Percentiles rank a stretch among this genome's conserved stretches.
These are phyloP conservation scores for Lasioglossum marginatum DNA, from an alignment of 2,888 invertebrate species.

Conservation along the genomic window DNA sequence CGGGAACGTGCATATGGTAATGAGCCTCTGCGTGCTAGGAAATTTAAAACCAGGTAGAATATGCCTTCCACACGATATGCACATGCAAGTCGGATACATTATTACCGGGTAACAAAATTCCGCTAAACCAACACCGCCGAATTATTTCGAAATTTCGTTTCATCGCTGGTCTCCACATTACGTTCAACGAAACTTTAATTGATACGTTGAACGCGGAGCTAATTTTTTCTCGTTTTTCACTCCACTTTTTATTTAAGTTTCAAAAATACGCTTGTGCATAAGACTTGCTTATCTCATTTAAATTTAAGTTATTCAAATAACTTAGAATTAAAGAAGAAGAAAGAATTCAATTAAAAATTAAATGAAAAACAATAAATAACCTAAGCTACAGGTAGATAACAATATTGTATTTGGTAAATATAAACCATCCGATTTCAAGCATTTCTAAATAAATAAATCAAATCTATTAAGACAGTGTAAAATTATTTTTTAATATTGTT, in stretches of 20 bases:
- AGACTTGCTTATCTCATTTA: not conserved
- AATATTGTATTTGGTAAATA: not conserved
- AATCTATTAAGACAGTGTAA: not conserved
- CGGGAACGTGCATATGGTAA: constrained; percentile 72
- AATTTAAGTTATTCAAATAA: not conserved
- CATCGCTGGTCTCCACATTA: not conserved
- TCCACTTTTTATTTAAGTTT: too few relatives aligned
- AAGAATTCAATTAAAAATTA: not conserved
- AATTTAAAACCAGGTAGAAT: constrained; percentile 71
- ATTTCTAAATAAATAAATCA: not conserved
- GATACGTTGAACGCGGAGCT: not conserved
- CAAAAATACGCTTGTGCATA: too few relatives aligned
- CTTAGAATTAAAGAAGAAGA: too few relatives aligned
- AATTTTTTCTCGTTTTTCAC: too few relatives aligned
- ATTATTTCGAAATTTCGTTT: constrained; percentile 48
- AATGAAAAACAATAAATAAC: too few relatives aligned
- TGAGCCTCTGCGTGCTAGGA: constrained; percentile 73
- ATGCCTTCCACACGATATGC: constrained; percentile 63
- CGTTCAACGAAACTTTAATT: not conserved
- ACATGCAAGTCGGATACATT: constrained; percentile 49
- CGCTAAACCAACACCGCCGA: constrained; percentile 31
- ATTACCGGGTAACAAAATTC: constrained; percentile 60
- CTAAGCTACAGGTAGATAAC: not conserved
- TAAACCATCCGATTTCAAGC: not conserved
- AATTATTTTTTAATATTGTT: not conserved